Conservation (phyloP, 2,797 vertebrate species). For the Dromococcyx pavoninus region DNA sequence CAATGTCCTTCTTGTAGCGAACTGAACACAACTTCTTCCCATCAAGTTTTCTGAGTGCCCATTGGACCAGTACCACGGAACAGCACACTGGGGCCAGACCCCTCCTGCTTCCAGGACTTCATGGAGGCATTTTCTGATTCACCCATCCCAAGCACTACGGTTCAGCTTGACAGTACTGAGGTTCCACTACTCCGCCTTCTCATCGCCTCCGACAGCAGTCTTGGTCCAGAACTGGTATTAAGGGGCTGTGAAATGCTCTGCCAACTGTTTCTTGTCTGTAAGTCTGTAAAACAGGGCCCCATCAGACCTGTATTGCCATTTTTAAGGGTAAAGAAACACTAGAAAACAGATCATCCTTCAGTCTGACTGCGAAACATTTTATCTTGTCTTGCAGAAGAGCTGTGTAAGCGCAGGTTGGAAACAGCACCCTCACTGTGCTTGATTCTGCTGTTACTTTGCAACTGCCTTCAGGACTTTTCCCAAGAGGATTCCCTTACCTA, state of each 20-base stretch:
- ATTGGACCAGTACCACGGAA: accelerated
- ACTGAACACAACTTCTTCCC: too few relatives aligned
- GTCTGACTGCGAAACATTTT: background rate
- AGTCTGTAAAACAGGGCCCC: background rate
- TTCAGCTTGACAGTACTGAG: too few relatives aligned
- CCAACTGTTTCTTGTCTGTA: background rate
- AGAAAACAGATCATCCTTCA: background rate
- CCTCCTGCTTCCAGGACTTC: background rate
- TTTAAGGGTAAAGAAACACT: background rate
- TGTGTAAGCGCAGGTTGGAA: background rate
- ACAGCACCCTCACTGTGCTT: background rate
- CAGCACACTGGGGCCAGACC: accelerated
- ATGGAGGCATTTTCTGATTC: background rate
- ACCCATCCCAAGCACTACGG: too few relatives aligned
- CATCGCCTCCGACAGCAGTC: background rate
- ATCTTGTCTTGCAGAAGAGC: too few relatives aligned
- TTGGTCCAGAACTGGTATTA: background rate
- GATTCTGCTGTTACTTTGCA: background rate
- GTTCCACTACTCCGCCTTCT: background rate
- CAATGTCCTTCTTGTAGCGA: too few relatives aligned
- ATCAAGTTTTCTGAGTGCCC: background rate
- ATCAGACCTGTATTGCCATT: too few relatives aligned
- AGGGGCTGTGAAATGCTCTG: background rate
- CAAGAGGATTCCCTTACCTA: background rate
- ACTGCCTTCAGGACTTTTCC: background rate